Evolutionary conservation across 2,113 vertebrate species (phyloP), one percentile per base, ranked within the genome.

Genomic region (Cranoglanis bouderius): DNA sequence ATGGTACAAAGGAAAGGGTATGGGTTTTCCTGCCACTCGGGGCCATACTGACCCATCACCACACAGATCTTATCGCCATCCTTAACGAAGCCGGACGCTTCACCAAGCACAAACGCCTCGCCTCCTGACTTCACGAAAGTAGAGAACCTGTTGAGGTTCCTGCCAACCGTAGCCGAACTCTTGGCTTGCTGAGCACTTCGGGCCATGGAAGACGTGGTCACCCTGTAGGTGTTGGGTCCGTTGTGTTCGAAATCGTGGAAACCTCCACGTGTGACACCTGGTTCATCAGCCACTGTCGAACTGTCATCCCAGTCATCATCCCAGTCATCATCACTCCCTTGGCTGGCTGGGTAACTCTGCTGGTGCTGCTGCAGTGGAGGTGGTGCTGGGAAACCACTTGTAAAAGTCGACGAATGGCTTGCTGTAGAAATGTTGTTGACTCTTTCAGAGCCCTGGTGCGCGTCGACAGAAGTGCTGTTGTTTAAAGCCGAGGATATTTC

Each of bases 231-330:
- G 80, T 96, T 95, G 1, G 93, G 92, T 0, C 96, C 96, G 0
- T 96, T 96, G 35, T 94, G 96, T 67, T 97, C 97, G 29, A 94
- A 97, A 92, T 97, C 96, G 0, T 92, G 95, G 88, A 96, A 96
- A 16, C 95, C 85, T 80, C 96, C 93, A 84, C 93, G 92, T 32
- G 94, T 92, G 5, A 94, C 95, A 0, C 97, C 96, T 0, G 97
- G 97, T 91, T 98, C 98, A 10, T 98, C 97, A 0, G 97, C 97
- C 75, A 97, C 97, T 0, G 97, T 98, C 55, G 98, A 99, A 94
- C 94, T 97, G 91, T 99, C 98, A 87, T 99, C 98, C 98, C 98
- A 99, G 92, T 99, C 98, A n/a, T 99, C 98, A 75, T 99, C 98
- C 98, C 98, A 99, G 93, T 99, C 97, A 40, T 99, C 98, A 26